Evolutionary conservation across 2,113 vertebrate species (phyloP).

Genomic region (Silurus glanis): DNA sequence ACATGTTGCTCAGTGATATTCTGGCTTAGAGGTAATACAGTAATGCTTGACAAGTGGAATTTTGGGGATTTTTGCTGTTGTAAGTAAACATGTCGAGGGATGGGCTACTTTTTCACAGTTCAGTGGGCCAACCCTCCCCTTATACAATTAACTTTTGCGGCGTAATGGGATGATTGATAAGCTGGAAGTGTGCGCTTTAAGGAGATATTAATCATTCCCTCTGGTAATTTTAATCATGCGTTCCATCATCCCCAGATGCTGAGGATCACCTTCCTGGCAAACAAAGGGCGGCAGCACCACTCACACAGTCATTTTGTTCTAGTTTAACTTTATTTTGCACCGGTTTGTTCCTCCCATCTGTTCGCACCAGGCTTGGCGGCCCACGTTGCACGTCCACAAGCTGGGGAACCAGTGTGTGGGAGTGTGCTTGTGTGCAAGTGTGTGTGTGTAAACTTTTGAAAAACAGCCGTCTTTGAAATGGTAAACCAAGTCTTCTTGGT

Average conservation of each 20-base stretch:
- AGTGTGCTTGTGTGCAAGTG: constrained; percentile 60
- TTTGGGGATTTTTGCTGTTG: constrained; percentile 81
- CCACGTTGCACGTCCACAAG: constrained; percentile 76
- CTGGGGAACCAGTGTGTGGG: constrained; percentile 75
- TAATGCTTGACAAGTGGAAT: constrained; percentile 68
- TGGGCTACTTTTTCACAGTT: constrained; percentile 95
- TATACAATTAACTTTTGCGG: constrained; percentile 93
- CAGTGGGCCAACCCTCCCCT: constrained; percentile 89
- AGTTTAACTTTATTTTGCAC: constrained; percentile 82
- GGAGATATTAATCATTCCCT: constrained; percentile 99
- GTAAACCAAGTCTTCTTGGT: constrained; percentile 74
- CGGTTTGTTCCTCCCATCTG: constrained; percentile 78
- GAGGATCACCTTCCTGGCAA: constrained; percentile 96
- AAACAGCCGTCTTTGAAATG: constrained; percentile 76
- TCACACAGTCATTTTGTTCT: constrained; percentile 89
- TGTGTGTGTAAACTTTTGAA: constrained; percentile 69
- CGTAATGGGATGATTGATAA: constrained; percentile 99
- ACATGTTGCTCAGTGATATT: not conserved
- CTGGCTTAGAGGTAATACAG: not conserved
- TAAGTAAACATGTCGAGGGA: constrained; percentile 99
- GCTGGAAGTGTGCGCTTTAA: constrained; percentile 99
- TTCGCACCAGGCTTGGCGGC: constrained; percentile 74
- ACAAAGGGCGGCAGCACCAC: constrained; percentile 92
- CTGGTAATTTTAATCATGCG: constrained; percentile 97
- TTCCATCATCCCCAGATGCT: constrained; percentile 98